Percentiles rank a stretch among this genome's conserved stretches.
Conservation (phyloP, 2,113 vertebrate genomes). For the Corythornis madagascariensis region DNA sequence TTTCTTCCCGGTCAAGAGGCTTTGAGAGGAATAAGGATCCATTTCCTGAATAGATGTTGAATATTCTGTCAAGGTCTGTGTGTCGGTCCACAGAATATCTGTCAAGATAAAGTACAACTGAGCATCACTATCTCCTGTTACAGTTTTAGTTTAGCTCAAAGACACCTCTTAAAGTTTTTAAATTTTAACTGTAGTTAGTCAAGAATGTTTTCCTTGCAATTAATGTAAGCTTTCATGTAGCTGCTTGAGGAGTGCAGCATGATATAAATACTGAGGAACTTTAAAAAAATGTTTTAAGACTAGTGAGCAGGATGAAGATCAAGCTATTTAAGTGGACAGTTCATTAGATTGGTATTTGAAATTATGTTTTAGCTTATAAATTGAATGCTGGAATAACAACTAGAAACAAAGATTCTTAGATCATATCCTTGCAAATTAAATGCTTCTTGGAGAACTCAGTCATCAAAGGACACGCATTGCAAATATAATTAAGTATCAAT, state of each 20-base stretch:
- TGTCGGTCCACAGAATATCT: conserved; percentile 95
- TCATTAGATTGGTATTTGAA: background rate
- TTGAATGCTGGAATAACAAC: background rate
- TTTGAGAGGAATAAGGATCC: conserved; percentile 93
- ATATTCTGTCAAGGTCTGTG: conserved; percentile 91
- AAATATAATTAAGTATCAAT: background rate
- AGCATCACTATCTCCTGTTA: background rate
- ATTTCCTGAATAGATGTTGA: conserved; percentile 90
- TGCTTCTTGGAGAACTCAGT: background rate
- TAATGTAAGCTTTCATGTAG: background rate
- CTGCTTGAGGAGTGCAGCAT: background rate
- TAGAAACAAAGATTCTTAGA: background rate
- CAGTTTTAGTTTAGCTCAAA: background rate
- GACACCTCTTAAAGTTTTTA: background rate
- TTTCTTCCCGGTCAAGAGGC: conserved; percentile 90
- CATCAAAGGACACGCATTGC: background rate
- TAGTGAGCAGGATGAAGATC: background rate
- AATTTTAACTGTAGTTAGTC: background rate
- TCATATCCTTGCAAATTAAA: background rate
- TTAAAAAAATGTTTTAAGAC: background rate
- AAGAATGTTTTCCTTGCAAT: background rate
- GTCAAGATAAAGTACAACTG: conserved; percentile 39
- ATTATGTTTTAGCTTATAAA: background rate
- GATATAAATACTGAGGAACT: background rate
- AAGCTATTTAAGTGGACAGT: background rate